Base-by-base conservation (phyloP, 2,888 invertebrate genomes). In the Andrena marginata region DNA sequence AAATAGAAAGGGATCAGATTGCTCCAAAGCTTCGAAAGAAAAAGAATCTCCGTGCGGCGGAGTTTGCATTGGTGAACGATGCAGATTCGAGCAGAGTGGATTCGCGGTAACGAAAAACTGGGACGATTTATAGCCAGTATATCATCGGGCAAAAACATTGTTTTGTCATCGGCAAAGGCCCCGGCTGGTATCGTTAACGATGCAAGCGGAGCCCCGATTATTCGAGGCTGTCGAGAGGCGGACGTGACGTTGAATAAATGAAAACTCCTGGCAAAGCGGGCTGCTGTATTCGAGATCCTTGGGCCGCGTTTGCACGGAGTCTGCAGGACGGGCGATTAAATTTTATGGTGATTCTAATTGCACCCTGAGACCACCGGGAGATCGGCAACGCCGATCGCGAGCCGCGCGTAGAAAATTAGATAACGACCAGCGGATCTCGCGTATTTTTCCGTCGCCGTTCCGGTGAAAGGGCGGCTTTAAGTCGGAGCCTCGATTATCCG, bases 401-500 rank as follows among this genome's bases (percentile, higher is more conserved):
- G 20, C 5, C 16, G 23, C 4, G 23, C 23, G 31, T 33, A 10
- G 7, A 13, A 33, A 49, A 6, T 35, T 7, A 7, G 48, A 62
- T 20, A 20, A 51, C 33, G 7, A 33, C 4, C 8, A 6, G 13
- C 13, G 29, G 13, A n/a, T 13, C 29, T 29, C 7, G 23, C n/a
- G 59, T 31, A 60, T n/a, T 48, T 71, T 62, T 29, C 29, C 48
- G 6, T 10, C 2, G 29, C 8, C 49, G 51, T 71, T 51, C 51
- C 62, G 51, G 71, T 72, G 63, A 72, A 72, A 72, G 51, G 71
- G 62, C 49, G 16, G 33, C 51, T 33, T 35, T 13, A 51, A 63
- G 23, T 26, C 23, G 2, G 42, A 48, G 68, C 33, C 62, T 16
- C 51, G 71, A 71, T 71, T 71, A 71, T 59, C 49, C 16, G 33